These are phyloP conservation scores for Diachasma alloeum DNA, from an alignment of 1,140 invertebrate species.

Conservation along the genomic window DNA sequence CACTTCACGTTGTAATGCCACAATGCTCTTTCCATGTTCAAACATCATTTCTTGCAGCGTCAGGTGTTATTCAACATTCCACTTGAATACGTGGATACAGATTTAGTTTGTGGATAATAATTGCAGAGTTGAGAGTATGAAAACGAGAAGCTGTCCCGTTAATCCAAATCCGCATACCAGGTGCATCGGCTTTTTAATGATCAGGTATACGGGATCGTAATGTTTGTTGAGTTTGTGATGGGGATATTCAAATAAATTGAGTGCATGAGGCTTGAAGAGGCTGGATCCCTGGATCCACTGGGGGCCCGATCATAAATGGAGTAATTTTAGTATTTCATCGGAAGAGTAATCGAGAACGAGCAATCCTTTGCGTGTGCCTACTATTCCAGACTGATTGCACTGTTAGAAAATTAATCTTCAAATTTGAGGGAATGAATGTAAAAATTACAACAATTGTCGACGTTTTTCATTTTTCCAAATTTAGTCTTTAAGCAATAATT, in stretches of 20 bases:
- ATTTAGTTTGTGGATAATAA: background rate
- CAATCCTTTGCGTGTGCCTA: no score
- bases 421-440: no score
- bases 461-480: no score
- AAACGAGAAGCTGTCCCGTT: conserved; percentile 17
- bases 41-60: background rate
- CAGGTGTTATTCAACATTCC: background rate
- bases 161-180: background rate
- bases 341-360: no score
- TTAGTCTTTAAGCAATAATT: no score
- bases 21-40: background rate
- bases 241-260: background rate
- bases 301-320: no score
- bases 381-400: no score
- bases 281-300: no score
- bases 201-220: background rate
- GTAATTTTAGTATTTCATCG: no score
- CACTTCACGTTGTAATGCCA: background rate
- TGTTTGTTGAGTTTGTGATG: background rate
- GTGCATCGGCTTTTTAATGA: background rate
- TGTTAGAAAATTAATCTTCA: no score
- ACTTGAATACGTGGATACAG: background rate
- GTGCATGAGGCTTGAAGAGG: no score
- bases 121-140: background rate
- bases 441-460: no score